Evolutionary conservation across 2,797 vertebrate species (phyloP).

Genomic region (Erethizon dorsatum): DNA sequence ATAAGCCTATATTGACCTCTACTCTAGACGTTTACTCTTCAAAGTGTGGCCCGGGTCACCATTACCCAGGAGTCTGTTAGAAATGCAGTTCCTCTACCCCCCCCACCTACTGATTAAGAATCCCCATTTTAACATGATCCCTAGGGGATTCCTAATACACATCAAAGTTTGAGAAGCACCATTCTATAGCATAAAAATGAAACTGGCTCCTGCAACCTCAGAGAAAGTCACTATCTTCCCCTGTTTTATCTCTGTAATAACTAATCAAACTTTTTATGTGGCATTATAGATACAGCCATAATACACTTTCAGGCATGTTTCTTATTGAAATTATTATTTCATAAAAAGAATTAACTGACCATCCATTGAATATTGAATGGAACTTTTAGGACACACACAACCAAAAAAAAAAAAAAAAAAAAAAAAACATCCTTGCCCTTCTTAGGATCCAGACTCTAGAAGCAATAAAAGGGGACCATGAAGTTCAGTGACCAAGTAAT

Average conservation of each 20-base stretch:
- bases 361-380: neutral
- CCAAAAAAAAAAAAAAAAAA: neutral
- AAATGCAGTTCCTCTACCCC: neutral
- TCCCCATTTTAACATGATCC: conserved; percentile 9
- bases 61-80: neutral
- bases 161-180: conserved; percentile 19
- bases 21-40: neutral
- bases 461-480: conserved; percentile 44
- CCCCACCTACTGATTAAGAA: conserved; percentile 47
- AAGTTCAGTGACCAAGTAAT: conserved; percentile 26
- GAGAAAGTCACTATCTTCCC: conserved; percentile 42
- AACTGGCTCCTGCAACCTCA: conserved; percentile 53
- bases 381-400: conserved; percentile 44
- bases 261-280: conserved; percentile 24
- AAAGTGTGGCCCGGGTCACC: neutral
- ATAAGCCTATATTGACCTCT: conserved; percentile 35
- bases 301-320: neutral
- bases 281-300: neutral
- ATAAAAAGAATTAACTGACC: conserved; percentile 11
- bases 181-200: conserved; percentile 53
- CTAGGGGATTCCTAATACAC: neutral
- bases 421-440: neutral
- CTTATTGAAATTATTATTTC: conserved; percentile 31
- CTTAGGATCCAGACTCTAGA: conserved; percentile 14
- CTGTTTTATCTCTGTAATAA: conserved; percentile 39